Evolutionary conservation across 1,140 invertebrate species (phyloP).

Genomic region (Gerris buenoi): DNA sequence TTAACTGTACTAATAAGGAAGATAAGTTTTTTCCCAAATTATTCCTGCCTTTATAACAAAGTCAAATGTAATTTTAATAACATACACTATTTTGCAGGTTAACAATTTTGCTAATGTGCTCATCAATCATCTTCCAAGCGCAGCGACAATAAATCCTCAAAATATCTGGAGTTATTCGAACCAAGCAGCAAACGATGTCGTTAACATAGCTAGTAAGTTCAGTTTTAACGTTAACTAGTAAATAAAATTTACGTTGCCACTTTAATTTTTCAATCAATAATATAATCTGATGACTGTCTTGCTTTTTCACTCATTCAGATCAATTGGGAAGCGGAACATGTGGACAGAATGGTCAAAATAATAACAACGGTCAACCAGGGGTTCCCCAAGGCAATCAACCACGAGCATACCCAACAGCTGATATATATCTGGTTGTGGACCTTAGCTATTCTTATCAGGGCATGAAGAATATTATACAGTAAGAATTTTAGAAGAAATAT

Average conservation of each 20-base stretch:
- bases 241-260: too few relatives aligned
- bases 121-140: not conserved
- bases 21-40: too few relatives aligned
- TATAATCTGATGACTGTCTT: too few relatives aligned
- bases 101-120: not conserved
- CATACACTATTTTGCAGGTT: too few relatives aligned
- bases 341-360: not conserved
- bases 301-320: too few relatives aligned
- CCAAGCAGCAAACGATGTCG: not conserved
- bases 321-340: not conserved
- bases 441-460: not conserved
- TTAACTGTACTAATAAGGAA: too few relatives aligned
- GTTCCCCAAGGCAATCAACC: not conserved
- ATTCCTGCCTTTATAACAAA: too few relatives aligned
- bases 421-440: not conserved
- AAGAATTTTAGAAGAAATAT: too few relatives aligned
- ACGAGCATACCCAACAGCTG: not conserved
- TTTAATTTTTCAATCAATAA: too few relatives aligned
- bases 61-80: too few relatives aligned
- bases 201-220: too few relatives aligned
- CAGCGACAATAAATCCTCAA: not conserved
- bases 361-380: not conserved
- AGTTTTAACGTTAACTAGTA: too few relatives aligned
- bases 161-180: not conserved
- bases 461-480: not conserved